phyloP scores from a whole-genome alignment of 2,113 vertebrate genomes.

The Pomatorhinus ruficollis region DNA sequence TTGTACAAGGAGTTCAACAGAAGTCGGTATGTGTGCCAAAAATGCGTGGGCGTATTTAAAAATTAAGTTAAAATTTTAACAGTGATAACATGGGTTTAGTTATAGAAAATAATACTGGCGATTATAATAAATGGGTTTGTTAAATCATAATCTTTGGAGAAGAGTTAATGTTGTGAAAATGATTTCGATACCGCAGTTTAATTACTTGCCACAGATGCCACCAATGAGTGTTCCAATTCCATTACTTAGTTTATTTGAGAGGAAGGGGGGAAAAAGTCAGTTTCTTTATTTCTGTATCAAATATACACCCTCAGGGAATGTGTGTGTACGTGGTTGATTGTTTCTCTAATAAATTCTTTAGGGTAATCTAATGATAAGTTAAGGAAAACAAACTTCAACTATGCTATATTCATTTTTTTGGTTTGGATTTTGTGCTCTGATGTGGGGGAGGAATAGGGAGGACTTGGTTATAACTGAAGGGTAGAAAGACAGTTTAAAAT shows the following conservation, averaged over 20 bases:
- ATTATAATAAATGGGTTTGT: not conserved
- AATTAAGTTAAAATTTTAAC: not conserved
- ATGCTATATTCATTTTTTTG: not conserved
- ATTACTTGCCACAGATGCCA: conserved; percentile 28
- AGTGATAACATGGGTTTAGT: not conserved
- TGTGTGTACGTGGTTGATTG: not conserved
- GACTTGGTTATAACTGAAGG: not conserved
- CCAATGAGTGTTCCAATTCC: not conserved
- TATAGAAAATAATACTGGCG: not conserved
- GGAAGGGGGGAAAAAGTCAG: too few relatives aligned
- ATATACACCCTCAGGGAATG: not conserved
- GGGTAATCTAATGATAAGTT: not conserved
- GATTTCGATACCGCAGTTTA: conserved; percentile 3
- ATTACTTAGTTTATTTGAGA: not conserved
- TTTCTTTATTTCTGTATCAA: not conserved
- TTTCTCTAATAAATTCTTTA: not conserved
- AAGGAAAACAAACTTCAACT: not conserved
- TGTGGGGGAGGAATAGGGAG: not conserved
- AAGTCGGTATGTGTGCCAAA: not conserved
- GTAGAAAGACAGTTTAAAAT: not conserved
- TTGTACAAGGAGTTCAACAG: not conserved
- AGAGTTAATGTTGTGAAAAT: conserved; percentile 3
- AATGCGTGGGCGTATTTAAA: not conserved
- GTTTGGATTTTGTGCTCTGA: not conserved
- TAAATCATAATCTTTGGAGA: conserved; percentile 11